These are phyloP conservation scores for Dryomyza anilis DNA, from an alignment of 2,888 invertebrate genomes.

Conservation along the genomic window DNA sequence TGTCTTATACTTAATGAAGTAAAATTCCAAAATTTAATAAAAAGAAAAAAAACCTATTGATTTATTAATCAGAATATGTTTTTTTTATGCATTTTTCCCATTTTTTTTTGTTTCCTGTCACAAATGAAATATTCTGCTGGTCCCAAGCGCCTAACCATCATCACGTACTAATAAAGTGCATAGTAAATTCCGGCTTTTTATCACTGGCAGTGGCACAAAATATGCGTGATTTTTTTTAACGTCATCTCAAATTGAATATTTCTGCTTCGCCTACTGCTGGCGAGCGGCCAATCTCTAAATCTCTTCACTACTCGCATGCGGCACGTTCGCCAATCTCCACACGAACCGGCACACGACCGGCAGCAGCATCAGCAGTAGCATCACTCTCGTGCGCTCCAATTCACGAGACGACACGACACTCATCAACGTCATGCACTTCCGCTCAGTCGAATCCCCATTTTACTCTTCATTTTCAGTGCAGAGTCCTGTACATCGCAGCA, in stretches of 20 bases:
- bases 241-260: constrained; percentile 1
- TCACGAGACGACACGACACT: not conserved
- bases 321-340: too few species aligned
- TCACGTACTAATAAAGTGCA: not conserved
- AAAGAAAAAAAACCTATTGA: too few species aligned
- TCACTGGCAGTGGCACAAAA: not conserved
- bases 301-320: not conserved
- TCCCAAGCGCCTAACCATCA: not conserved
- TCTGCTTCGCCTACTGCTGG: not conserved
- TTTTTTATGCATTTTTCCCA: not conserved
- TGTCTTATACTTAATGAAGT: too few species aligned
- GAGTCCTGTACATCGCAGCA: not conserved
- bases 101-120: not conserved
- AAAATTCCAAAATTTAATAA: too few species aligned
- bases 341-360: too few species aligned
- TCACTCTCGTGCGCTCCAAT: too few species aligned
- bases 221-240: too few species aligned
- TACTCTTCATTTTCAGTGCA: not conserved
- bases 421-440: not conserved
- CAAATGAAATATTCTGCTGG: not conserved
- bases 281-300: not conserved
- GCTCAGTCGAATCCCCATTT: not conserved
- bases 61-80: too few species aligned
- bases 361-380: too few species aligned
- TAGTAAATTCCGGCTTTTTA: not conserved